Evolutionary conservation across 2,113 vertebrate species (phyloP), one percentile per base, ranked within the genome.

Genomic region (Mungos mungo): DNA sequence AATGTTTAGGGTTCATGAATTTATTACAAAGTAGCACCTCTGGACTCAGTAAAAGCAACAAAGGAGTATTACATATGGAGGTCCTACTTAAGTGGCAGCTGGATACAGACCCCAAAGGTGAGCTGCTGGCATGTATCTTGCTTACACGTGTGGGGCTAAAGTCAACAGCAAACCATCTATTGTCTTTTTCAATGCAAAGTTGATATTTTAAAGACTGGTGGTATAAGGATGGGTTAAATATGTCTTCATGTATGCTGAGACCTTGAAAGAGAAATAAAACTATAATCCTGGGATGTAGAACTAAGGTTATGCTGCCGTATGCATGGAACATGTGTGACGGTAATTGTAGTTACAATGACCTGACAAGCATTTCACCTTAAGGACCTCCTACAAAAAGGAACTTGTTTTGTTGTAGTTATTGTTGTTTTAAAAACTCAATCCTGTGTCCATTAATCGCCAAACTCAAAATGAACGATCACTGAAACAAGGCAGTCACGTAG

Each of bases 31-130:
- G 80, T 19, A 93, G 33, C 12, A 65, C 19, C 41, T 90, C 83
- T 71, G 79, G 95, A 87, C 92, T 93, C 41, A 93, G 57, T 35
- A 52, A 93, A 82, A 82, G 45, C 33, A 85, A 88, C 25, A 72
- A 31, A 57, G 14, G 33, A 69, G 15, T 21, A 33, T 47, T 3
- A 12, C 41, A 13, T 50, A 80, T 16, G 29, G 50, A 57, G 21
- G 41, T 8, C 52, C 54, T 63, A 57, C 15, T 11, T 6, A 84
- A n/a, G 33, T 1, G 25, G 71, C 38, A 66, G 14, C 45, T 35
- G 33, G 41, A 88, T 29, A 71, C 16, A 27, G 54, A 15, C 18
- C 31, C 3, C 2, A 14, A 23, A 29, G 31, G 14, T 74, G 35
- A 89, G 50, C 15, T 65, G 13, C 35, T 57, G n/a, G 41, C 15